These are phyloP conservation scores for Amphipoea oculea DNA, from an alignment of 2,888 invertebrate genomes.

Conservation along the genomic window DNA sequence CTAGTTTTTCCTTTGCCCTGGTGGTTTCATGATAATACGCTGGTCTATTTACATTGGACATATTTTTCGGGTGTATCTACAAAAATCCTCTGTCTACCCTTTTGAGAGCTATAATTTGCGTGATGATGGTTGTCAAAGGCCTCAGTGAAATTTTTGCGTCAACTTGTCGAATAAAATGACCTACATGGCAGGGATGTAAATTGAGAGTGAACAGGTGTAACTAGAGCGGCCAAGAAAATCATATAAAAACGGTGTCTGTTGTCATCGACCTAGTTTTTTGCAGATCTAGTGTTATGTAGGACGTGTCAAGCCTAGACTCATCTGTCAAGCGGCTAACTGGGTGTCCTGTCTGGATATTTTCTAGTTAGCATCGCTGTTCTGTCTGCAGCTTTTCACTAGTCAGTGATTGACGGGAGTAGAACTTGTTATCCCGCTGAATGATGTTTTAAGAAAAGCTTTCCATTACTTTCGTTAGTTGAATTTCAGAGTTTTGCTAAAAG, in stretches of 20 bases:
- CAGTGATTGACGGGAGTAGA: constrained; percentile 22
- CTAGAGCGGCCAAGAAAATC: constrained; percentile 7
- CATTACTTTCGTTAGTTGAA: not conserved
- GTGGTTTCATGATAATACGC: not conserved
- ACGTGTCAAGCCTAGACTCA: constrained; percentile 56
- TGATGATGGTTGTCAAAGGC: constrained; percentile 3
- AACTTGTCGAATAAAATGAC: not conserved
- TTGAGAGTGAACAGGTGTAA: constrained; percentile 6
- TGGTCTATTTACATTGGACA: not conserved
- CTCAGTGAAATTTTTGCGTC: constrained; percentile 13
- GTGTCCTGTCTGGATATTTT: constrained; percentile 40
- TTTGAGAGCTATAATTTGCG: not conserved
- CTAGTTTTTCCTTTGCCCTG: not conserved
- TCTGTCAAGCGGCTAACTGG: constrained; percentile 62
- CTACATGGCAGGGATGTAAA: not conserved
- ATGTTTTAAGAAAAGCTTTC: constrained; percentile 11
- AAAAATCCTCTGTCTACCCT: not conserved
- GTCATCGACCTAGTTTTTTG: constrained; percentile 68
- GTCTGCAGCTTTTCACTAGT: constrained; percentile 1
- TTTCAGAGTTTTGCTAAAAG: constrained; percentile 6
- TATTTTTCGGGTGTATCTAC: not conserved
- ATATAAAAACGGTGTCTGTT: constrained; percentile 24
- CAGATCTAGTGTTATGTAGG: constrained; percentile 56
- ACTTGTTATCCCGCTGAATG: constrained; percentile 17
- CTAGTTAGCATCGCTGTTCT: constrained; percentile 36